Evolutionary conservation across 2,113 vertebrate genomes (phyloP).

Genomic region (Daubentonia madagascariensis): DNA sequence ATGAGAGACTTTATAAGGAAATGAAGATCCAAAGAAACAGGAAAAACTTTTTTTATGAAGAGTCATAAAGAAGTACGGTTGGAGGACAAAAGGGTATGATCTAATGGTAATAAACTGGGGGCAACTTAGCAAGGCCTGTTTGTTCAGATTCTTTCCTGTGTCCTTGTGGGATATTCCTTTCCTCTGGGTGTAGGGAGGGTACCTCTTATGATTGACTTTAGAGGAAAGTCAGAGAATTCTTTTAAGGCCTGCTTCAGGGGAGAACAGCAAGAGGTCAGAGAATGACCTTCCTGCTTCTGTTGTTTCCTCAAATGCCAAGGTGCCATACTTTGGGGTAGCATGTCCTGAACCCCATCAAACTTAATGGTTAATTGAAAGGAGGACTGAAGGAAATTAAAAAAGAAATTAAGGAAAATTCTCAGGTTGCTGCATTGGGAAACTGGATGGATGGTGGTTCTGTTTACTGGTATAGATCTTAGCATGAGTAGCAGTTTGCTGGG

Average conservation of each 20-base stretch:
- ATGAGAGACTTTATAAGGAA: neutral
- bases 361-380: neutral
- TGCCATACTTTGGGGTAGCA: neutral
- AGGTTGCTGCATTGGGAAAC: neutral
- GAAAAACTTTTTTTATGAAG: neutral
- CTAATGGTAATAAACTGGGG: neutral
- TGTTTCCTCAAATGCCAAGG: neutral
- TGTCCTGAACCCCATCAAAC: neutral
- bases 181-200: neutral
- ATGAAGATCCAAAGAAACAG: neutral
- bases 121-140: neutral
- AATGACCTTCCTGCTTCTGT: neutral
- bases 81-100: neutral
- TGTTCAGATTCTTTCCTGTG: neutral
- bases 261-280: neutral
- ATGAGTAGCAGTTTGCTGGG: neutral
- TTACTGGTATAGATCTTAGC: neutral
- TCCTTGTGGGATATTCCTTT: neutral
- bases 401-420: neutral
- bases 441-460: neutral
- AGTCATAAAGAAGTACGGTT: neutral
- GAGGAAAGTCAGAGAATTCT: neutral
- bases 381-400: neutral
- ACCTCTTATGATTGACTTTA: neutral
- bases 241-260: neutral